Evolutionary conservation across 2,797 vertebrate species (phyloP).

Genomic region (Pseudocheirus occidentalis): DNA sequence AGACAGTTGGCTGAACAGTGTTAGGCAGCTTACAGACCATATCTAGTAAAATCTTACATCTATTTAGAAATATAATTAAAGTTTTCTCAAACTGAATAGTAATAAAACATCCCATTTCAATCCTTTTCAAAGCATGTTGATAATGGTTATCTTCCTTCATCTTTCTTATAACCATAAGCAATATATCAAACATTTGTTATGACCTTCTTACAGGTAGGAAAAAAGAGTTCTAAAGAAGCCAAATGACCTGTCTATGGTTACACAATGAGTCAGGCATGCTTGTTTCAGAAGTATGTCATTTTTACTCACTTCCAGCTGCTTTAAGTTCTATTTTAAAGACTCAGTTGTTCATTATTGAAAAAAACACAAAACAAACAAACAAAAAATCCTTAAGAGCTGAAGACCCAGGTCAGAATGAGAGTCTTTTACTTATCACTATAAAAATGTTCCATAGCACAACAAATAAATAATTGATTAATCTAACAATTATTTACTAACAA

Average conservation of each 20-base stretch:
- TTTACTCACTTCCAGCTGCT: neutral
- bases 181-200: neutral
- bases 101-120: neutral
- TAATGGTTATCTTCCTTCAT: neutral
- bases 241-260: neutral
- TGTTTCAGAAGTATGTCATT: neutral
- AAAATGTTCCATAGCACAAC: neutral
- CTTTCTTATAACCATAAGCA: neutral
- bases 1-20: neutral
- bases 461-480: conserved; percentile 12
- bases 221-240: neutral
- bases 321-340: neutral
- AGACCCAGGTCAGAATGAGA: neutral
- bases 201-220: neutral
- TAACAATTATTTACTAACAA: neutral
- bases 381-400: neutral
- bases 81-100: conserved; percentile 8
- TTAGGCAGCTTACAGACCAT: neutral
- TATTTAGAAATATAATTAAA: neutral
- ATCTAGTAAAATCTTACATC: neutral
- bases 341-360: neutral
- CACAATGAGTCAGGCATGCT: neutral
- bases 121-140: neutral
- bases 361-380: neutral
- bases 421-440: neutral